Conservation (phyloP, 2,888 invertebrate genomes). For the Siphlonurus alternatus region DNA sequence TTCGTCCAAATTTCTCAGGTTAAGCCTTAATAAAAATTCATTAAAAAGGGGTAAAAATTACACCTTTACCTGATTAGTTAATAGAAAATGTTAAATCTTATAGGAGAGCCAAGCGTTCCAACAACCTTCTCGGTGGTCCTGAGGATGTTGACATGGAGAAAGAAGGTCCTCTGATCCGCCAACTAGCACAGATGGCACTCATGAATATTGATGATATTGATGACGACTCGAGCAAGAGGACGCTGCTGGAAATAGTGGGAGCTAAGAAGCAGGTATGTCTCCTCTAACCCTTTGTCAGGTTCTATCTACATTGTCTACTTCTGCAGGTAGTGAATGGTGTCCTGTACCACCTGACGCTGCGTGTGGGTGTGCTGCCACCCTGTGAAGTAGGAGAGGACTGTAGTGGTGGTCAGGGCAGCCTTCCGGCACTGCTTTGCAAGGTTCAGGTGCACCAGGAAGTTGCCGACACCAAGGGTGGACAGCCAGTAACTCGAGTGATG, state of each 20-base stretch:
- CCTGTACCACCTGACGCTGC: constrained; percentile 12
- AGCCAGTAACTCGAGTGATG: not conserved
- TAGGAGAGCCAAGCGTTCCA: constrained; percentile 8
- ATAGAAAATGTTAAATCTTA: too few relatives aligned
- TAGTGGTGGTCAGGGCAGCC: constrained; percentile 10
- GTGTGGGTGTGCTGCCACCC: constrained; percentile 8
- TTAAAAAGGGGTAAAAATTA: too few relatives aligned
- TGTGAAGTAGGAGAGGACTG: constrained; percentile 1
- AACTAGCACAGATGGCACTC: constrained; percentile 31
- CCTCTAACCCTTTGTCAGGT: not conserved
- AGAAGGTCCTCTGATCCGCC: constrained; percentile 17
- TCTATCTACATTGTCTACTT: constrained; percentile 5
- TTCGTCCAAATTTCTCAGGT: too few relatives aligned
- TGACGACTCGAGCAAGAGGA: constrained; percentile 29
- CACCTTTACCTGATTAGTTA: too few relatives aligned
- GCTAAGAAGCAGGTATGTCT: constrained; percentile 23
- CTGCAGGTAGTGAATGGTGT: constrained; percentile 11
- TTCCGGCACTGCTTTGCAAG: constrained; percentile 11
- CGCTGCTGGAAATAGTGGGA: constrained; percentile 29
- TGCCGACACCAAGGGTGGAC: not conserved
- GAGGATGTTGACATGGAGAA: constrained; percentile 17
- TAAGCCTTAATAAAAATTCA: too few relatives aligned
- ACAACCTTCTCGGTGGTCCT: constrained; percentile 14
- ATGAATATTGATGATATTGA: constrained; percentile 32
- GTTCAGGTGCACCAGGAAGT: constrained; percentile 11